Evolutionary conservation across 2,113 vertebrate species (phyloP), one percentile per base, ranked within the genome.

Genomic region (Nannobrachium achirus): DNA sequence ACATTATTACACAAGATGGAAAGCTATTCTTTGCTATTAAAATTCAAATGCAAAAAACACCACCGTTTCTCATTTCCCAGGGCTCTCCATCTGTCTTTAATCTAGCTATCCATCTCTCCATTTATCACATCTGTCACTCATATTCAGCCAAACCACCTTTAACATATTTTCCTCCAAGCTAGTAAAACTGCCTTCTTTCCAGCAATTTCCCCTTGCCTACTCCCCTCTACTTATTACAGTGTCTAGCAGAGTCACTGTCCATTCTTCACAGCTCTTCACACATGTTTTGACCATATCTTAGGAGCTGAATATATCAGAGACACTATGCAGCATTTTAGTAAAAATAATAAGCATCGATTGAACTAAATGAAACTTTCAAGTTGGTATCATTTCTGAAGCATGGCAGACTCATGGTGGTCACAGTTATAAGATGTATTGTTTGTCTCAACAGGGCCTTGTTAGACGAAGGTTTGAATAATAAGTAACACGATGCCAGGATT

Each of bases 41-140:
- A 25, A 75, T 52, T 60, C 42, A 80, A 80, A 86, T 60, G 51
- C 69, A 77, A 83, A 75, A 79, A 18, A 41, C 53, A 50, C n/a
- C 19, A 64, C 63, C 69, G 48, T 76, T 82, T 75, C 62, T 85
- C 15, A 25, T 83, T 73, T 63, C 61, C 33, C 38, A 56, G 63
- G 76, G 42, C 53, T 69, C 63, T 59, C 58, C 44, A 42, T 62
- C 11, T 60, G 13, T 80, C 56, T 78, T 75, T 76, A 66, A 71
- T 77, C 72, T 69, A 16, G 50, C 51, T 63, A 78, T 84, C 81
- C 44, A 51, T 78, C 16, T 49, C 38, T 49, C 13, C 66, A 78
- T 84, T 74, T 52, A 71, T 72, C 68, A 73, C 42, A 63, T 42
- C 66, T 75, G 75, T 80, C 84, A 83, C 71, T 10, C n/a, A 57